A percentile compares a stretch with the other conserved stretches of the same genome.
Evolutionary conservation across 1,140 invertebrate species (phyloP).

Genomic region (Harlomillsia oculata): DNA sequence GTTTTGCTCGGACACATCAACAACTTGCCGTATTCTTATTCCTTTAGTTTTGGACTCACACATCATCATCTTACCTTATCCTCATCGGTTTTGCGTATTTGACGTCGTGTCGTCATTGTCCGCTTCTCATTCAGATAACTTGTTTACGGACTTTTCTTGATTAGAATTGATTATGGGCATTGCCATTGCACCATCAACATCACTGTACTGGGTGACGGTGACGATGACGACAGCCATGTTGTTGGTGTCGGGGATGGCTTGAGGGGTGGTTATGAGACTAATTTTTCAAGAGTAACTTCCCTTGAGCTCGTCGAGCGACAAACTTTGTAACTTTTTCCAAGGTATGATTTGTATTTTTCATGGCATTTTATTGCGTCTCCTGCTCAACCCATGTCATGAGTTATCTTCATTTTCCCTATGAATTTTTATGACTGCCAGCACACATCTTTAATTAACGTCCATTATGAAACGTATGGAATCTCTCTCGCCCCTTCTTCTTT

Average conservation of each 20-base stretch:
- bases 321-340: no score
- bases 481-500: background rate
- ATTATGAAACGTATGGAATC: background rate
- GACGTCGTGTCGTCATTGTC: no score
- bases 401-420: background rate
- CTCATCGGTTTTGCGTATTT: no score
- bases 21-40: no score
- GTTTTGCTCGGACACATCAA: background rate
- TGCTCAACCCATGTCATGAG: background rate
- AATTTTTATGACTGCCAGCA: slow-evolving; percentile 4
- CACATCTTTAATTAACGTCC: slow-evolving; percentile 16
- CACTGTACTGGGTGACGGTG: no score
- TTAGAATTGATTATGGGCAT: background rate
- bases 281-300: no score
- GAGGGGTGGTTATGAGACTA: no score
- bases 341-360: background rate
- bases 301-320: no score
- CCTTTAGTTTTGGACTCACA: background rate
- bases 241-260: no score
- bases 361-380: slow-evolving; percentile 11
- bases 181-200: background rate
- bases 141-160: slow-evolving; percentile 13
- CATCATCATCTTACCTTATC: no score
- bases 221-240: no score
- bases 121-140: slow-evolving; percentile 13